Conservation (phyloP, 2,113 vertebrate species). For the Machaerirhynchus nigripectus region DNA sequence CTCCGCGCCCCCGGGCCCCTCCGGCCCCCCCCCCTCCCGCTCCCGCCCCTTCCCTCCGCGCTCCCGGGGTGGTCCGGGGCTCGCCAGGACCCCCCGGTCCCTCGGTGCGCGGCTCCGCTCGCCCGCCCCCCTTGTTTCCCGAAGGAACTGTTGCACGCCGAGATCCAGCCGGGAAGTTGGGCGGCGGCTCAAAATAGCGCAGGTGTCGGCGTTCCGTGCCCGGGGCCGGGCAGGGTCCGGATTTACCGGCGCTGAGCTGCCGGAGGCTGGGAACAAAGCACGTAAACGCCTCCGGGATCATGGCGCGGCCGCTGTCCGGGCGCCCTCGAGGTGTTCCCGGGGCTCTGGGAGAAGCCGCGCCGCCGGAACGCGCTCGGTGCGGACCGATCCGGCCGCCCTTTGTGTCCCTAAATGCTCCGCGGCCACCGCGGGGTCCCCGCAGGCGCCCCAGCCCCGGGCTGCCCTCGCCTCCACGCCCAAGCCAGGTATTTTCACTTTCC, state of each 20-base stretch:
- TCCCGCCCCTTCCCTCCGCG: background rate
- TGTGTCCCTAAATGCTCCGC: background rate
- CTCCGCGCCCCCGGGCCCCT: background rate
- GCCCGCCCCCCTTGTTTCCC: background rate
- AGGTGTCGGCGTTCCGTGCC: background rate
- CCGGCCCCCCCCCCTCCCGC: background rate
- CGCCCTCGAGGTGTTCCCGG: background rate
- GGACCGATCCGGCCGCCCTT: background rate
- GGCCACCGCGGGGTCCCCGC: background rate
- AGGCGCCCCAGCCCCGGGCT: background rate
- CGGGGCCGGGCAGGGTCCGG: background rate
- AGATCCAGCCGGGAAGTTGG: background rate
- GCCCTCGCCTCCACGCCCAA: background rate
- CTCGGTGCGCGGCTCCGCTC: background rate
- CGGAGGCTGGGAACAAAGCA: background rate
- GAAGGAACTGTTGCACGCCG: constrained; percentile 11
- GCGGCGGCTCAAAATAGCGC: background rate
- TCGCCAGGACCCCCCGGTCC: background rate
- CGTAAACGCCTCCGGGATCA: background rate
- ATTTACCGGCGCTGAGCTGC: background rate
- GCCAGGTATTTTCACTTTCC: background rate
- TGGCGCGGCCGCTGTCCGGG: background rate
- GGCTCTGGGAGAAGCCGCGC: background rate
- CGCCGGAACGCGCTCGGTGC: background rate
- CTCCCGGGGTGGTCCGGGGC: background rate